These are phyloP conservation scores for Argyra leucocephala DNA, from an alignment of 2,888 invertebrate genomes.

Conservation along the genomic window DNA sequence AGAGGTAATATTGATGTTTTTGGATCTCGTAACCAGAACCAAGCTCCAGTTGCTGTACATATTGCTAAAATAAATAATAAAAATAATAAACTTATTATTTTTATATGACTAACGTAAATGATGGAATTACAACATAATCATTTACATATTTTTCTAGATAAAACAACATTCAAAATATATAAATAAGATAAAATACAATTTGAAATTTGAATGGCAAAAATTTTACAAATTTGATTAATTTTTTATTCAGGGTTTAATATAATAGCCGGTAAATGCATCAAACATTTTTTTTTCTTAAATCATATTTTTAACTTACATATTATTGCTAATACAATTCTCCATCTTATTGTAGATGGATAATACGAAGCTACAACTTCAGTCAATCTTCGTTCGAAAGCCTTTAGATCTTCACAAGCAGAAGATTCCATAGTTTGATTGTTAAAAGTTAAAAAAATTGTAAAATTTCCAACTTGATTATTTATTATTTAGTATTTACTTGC, in stretches of 20 bases:
- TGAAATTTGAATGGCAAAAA: neutral
- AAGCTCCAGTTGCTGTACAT: constrained; percentile 88
- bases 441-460: neutral
- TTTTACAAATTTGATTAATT: neutral
- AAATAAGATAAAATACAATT: neutral
- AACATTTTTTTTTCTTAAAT: neutral
- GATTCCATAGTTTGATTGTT: constrained; percentile 53
- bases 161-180: no score
- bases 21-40: constrained; percentile 93
- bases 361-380: constrained; percentile 95
- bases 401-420: constrained; percentile 91
- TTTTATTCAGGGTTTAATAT: neutral
- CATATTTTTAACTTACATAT: constrained; percentile 15
- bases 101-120: constrained; percentile 66
- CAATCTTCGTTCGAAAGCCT: constrained; percentile 92
- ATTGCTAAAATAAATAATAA: constrained; percentile 76
- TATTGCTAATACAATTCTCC: constrained; percentile 69
- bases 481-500: neutral
- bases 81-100: no score
- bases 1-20: constrained; percentile 84
- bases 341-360: constrained; percentile 86
- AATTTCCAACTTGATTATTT: no score
- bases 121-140: no score
- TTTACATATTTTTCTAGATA: no score
- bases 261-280: no score